Conservation (phyloP, 2,797 vertebrate genomes). For the Oreochromis mossambicus region DNA sequence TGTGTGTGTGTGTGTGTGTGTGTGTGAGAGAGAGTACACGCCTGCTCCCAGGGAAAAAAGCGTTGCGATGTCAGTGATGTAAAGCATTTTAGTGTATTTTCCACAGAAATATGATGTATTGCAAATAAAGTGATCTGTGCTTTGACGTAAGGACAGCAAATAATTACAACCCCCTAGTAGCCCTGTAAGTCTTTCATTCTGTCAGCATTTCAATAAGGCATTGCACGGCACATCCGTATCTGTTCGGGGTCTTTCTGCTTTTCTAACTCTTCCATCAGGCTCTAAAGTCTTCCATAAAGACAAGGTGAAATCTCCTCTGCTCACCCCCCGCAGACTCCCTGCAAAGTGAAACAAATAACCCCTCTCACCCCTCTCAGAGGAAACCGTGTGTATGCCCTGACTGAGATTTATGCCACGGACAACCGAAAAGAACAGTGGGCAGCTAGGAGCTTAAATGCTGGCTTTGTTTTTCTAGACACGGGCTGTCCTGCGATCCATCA, state of each 20-base stretch:
- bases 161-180: not conserved
- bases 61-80: not conserved
- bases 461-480: conserved; percentile 54
- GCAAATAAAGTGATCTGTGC: not conserved
- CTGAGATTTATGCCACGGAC: conserved; percentile 53
- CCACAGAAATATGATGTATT: not conserved
- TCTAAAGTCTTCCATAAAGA: not conserved
- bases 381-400: conserved; percentile 35
- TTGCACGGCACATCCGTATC: not conserved
- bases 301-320: conserved; percentile 22
- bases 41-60: not conserved
- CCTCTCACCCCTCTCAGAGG: conserved; percentile 22
- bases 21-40: not conserved
- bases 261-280: not conserved
- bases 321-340: conserved; percentile 2
- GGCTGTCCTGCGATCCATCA: conserved; percentile 53
- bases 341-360: conserved; percentile 56
- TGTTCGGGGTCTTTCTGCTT: not conserved
- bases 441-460: conserved; percentile 43
- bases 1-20: not conserved
- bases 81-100: not conserved
- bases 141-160: not conserved
- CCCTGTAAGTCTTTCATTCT: not conserved
- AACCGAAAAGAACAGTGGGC: conserved; percentile 37
- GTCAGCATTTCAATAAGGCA: not conserved